Evolutionary conservation across 2,113 vertebrate species (phyloP).

Genomic region (Promerops cafer): DNA sequence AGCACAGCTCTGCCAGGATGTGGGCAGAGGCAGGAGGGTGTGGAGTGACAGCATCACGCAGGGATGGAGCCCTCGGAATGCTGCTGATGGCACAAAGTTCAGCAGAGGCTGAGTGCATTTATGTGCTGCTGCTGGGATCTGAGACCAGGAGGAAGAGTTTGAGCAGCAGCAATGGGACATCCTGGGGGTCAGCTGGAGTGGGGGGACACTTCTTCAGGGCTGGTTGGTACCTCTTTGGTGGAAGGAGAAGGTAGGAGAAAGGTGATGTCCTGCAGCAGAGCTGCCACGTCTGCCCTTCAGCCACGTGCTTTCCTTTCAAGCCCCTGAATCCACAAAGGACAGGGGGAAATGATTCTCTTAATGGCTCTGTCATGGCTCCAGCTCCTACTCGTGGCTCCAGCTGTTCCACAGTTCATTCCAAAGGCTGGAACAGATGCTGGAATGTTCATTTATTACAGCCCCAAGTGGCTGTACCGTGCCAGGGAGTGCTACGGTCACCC

Average conservation of each 20-base stretch:
- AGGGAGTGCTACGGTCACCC: rapidly evolving
- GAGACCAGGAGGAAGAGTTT: neutral
- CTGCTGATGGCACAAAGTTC: neutral
- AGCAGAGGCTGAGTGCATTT: neutral
- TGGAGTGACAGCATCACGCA: neutral
- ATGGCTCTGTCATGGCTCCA: neutral
- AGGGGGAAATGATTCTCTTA: neutral
- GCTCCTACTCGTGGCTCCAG: neutral
- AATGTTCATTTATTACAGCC: neutral
- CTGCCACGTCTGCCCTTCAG: neutral
- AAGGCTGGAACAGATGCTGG: neutral
- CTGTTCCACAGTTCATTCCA: neutral
- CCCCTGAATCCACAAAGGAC: neutral
- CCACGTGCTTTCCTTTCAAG: rapidly evolving
- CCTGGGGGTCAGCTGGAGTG: neutral
- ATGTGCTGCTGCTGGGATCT: neutral
- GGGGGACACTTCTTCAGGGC: neutral
- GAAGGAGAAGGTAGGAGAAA: neutral
- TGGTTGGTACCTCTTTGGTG: neutral
- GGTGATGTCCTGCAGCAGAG: neutral
- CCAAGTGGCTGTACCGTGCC: neutral
- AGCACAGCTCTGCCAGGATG: neutral
- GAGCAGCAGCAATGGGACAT: neutral
- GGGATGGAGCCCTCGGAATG: neutral
- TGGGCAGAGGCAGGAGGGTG: neutral